A percentile compares a stretch with the other conserved stretches of the same genome.
phyloP scores from a whole-genome alignment of 2,113 vertebrate species.

The Rissa tridactyla region DNA sequence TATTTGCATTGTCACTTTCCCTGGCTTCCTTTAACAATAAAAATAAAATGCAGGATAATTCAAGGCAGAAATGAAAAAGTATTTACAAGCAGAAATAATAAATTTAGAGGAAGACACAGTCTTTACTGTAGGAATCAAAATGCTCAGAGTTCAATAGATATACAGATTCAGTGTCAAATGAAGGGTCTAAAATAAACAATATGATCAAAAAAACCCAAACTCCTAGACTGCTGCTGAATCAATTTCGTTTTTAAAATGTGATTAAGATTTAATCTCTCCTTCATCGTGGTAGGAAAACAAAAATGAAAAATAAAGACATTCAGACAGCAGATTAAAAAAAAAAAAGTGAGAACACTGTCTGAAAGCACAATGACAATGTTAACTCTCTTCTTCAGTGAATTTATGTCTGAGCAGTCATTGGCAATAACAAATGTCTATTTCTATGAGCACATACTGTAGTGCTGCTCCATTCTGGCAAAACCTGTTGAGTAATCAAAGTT shows the following conservation, averaged over 20 bases:
- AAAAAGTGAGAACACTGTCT: not conserved
- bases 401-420: not conserved
- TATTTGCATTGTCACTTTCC: not conserved
- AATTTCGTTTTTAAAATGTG: not conserved
- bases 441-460: not conserved
- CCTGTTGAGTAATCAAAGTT: not conserved
- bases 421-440: not conserved
- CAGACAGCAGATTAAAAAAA: not conserved
- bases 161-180: not conserved
- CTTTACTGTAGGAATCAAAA: not conserved
- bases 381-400: not conserved
- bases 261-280: not conserved
- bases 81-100: not conserved
- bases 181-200: not conserved
- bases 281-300: not conserved
- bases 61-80: not conserved
- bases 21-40: not conserved
- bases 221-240: not conserved
- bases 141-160: not conserved
- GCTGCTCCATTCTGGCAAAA: not conserved
- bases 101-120: not conserved
- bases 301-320: not conserved
- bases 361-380: not conserved
- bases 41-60: not conserved
- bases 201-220: not conserved